These are phyloP conservation scores for Zaprionus davidi DNA, from an alignment of 1,140 invertebrate species.

Conservation along the genomic window DNA sequence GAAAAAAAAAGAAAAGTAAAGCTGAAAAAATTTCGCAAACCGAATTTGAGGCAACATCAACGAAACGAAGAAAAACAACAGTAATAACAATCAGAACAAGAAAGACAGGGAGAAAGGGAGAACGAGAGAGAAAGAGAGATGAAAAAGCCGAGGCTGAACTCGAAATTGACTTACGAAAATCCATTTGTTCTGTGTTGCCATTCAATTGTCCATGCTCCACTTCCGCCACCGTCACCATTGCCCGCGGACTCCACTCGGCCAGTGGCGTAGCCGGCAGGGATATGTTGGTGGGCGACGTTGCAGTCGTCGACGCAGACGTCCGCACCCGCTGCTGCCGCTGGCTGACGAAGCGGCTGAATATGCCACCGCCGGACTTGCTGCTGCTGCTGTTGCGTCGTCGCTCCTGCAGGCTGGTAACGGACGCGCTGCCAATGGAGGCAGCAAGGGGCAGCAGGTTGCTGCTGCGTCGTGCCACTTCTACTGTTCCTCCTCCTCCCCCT, in stretches of 20 bases:
- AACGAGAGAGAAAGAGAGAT: conserved; percentile 4
- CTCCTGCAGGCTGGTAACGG: background rate
- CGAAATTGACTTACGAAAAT: conserved; percentile 82
- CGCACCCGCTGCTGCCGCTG: conserved; percentile 66
- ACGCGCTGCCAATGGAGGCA: conserved; percentile 10
- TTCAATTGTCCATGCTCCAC: conserved; percentile 73
- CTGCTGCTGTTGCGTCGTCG: conserved; percentile 25
- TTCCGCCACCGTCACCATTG: conserved; percentile 27
- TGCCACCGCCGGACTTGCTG: conserved; percentile 50
- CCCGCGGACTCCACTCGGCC: conserved; percentile 39
- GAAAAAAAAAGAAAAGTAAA: background rate
- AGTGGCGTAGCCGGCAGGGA: conserved; percentile 25
- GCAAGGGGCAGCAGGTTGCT: background rate
- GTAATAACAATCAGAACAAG: conserved; percentile 41
- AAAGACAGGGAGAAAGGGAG: background rate
- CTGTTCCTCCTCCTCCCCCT: too few species aligned
- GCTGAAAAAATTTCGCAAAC: conserved; percentile 48
- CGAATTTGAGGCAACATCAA: conserved; percentile 62
- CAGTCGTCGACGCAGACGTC: conserved; percentile 32
- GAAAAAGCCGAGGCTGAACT: conserved; percentile 31
- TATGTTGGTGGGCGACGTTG: conserved; percentile 6
- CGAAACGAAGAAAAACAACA: conserved; percentile 43
- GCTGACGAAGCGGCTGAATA: conserved; percentile 66
- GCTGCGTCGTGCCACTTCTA: background rate
- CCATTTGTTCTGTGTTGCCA: conserved; percentile 72